A percentile compares a stretch with the other conserved stretches of the same genome.
Conservation (phyloP, 2,888 invertebrate species). For the Linnaemya vulpina region DNA sequence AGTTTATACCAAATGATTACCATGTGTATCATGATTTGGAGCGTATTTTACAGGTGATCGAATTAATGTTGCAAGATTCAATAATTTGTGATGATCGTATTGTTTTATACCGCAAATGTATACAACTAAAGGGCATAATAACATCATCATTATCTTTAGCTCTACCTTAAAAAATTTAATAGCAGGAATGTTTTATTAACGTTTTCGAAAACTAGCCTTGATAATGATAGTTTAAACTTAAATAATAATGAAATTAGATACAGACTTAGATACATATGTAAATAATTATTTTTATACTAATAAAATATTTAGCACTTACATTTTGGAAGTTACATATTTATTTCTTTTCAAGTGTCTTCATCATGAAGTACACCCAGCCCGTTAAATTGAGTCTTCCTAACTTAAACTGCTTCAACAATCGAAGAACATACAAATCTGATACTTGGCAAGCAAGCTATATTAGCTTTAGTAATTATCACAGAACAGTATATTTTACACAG, state of each 20-base stretch:
- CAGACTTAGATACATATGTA: neutral
- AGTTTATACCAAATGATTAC: conserved; percentile 77
- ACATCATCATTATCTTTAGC: conserved; percentile 28
- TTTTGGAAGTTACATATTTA: neutral
- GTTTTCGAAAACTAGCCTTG: neutral
- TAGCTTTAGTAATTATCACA: no score
- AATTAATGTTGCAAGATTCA: conserved; percentile 76
- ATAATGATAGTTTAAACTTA: neutral
- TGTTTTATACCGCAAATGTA: conserved; percentile 71
- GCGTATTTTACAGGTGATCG: conserved; percentile 75
- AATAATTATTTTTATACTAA: conserved; percentile 50
- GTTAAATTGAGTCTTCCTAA: neutral
- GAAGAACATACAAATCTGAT: no score
- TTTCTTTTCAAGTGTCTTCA: no score
- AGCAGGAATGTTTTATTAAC: conserved; percentile 24
- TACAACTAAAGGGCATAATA: conserved; percentile 67
- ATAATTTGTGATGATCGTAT: conserved; percentile 75
- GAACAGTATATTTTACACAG: no score
- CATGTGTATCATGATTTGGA: conserved; percentile 79
- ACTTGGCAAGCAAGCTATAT: no score
- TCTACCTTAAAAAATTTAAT: neutral
- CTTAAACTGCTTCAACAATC: no score
- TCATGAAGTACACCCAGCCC: no score
- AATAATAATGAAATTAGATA: neutral
- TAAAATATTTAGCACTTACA: neutral